Conservation (phyloP, 1,140 invertebrate genomes). For the Aphelinus certus region DNA sequence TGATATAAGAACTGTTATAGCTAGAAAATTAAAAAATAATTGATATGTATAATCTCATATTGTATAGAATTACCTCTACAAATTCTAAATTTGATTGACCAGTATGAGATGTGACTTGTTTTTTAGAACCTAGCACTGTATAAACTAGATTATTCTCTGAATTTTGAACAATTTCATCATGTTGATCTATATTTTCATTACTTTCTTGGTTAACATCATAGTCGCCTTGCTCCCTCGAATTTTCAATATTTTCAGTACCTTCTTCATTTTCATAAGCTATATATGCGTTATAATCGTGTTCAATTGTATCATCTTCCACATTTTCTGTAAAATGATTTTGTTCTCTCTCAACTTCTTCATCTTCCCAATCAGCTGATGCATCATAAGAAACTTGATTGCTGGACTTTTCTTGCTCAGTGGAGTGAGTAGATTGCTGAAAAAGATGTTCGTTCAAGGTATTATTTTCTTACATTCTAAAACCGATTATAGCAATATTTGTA, state of each 20-base stretch:
- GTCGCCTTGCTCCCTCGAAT: constrained; percentile 39
- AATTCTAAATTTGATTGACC: constrained; percentile 45
- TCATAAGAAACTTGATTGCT: constrained; percentile 52
- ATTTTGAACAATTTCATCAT: constrained; percentile 59
- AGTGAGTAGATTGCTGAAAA: not conserved
- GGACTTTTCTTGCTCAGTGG: constrained; percentile 17
- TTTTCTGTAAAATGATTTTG: constrained; percentile 35
- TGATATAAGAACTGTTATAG: not conserved
- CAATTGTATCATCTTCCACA: constrained; percentile 3
- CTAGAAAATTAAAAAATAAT: constrained; percentile 23
- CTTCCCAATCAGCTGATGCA: constrained; percentile 60
- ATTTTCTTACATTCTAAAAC: no score
- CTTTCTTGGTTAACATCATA: constrained; percentile 43
- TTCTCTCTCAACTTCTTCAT: constrained; percentile 54
- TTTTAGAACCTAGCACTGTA: constrained; percentile 62
- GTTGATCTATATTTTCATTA: constrained; percentile 41
- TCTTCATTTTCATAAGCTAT: constrained; percentile 27
- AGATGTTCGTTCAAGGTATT: no score
- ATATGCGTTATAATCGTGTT: constrained; percentile 24
- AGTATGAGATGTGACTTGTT: constrained; percentile 49
- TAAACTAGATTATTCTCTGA: constrained; percentile 62
- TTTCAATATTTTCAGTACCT: constrained; percentile 28
- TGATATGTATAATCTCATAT: no score
- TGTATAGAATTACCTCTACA: constrained; percentile 58
- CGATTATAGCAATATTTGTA: no score